Evolutionary conservation across 2,888 invertebrate genomes (phyloP).

Genomic region (Erpobdella octoculata): DNA sequence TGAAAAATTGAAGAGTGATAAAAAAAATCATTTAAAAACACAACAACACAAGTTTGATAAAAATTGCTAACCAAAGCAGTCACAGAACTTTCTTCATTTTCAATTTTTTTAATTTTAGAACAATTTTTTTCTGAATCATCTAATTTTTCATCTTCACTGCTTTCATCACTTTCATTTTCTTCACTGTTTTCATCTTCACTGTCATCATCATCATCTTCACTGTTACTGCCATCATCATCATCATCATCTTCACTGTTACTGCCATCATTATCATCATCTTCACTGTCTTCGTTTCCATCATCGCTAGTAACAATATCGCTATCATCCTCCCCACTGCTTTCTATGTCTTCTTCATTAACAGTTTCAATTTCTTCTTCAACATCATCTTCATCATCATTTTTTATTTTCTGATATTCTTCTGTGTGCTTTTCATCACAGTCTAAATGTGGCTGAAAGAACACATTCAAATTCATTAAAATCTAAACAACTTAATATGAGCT

Average conservation of each 20-base stretch:
- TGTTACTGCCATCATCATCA: not conserved
- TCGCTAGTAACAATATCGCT: too few species aligned
- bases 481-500: too few species aligned
- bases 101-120: not conserved
- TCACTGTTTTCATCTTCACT: not conserved
- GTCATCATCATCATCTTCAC: conserved; percentile 1
- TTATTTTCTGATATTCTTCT: too few species aligned
- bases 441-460: too few species aligned
- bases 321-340: too few species aligned
- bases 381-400: too few species aligned
- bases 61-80: not conserved
- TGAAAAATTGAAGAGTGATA: too few species aligned
- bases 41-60: not conserved
- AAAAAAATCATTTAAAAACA: not conserved
- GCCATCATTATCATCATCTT: conserved; percentile 19
- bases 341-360: too few species aligned
- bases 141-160: not conserved
- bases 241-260: conserved; percentile 15
- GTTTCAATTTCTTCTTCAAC: too few species aligned
- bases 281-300: too few species aligned
- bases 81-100: not conserved
- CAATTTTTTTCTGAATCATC: not conserved
- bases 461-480: too few species aligned
- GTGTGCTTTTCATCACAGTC: too few species aligned
- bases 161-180: not conserved